phyloP scores from a whole-genome alignment of 1,140 invertebrate genomes.

The Eriocheir sinensis region DNA sequence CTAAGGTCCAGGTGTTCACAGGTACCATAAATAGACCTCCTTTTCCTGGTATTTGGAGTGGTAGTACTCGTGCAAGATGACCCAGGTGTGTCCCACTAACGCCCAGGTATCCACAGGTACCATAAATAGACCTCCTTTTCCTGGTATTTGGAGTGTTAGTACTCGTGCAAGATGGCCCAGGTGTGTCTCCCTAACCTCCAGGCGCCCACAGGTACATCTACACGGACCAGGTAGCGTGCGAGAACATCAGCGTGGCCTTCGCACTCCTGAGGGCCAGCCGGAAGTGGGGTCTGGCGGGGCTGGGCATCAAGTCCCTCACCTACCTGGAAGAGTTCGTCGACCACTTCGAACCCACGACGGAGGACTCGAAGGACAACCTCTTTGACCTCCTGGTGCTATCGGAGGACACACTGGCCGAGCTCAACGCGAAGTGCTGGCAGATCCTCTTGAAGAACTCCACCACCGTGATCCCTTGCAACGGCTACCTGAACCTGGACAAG shows the following conservation, averaged over 20 bases:
- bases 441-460: slow-evolving; percentile 68
- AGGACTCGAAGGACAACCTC: slow-evolving; percentile 73
- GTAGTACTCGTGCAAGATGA: no score
- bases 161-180: no score
- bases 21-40: no score
- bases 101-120: no score
- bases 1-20: no score
- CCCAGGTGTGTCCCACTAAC: no score
- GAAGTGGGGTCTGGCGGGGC: slow-evolving; percentile 73
- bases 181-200: background rate
- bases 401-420: slow-evolving; percentile 69
- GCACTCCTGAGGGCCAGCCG: slow-evolving; percentile 74
- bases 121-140: no score
- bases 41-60: no score
- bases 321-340: slow-evolving; percentile 77
- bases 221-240: slow-evolving; percentile 75
- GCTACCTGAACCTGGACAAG: slow-evolving; percentile 74
- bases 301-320: slow-evolving; percentile 75
- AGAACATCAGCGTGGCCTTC: slow-evolving; percentile 74
- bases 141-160: no score
- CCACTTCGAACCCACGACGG: slow-evolving; percentile 69
- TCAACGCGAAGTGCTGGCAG: slow-evolving; percentile 73
- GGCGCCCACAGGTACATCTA: slow-evolving; percentile 77
- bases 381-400: slow-evolving; percentile 76
- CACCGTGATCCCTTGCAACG: slow-evolving; percentile 74